These are phyloP conservation scores for Psittacara wagleri DNA, from an alignment of 2,113 vertebrate genomes.

Conservation along the genomic window DNA sequence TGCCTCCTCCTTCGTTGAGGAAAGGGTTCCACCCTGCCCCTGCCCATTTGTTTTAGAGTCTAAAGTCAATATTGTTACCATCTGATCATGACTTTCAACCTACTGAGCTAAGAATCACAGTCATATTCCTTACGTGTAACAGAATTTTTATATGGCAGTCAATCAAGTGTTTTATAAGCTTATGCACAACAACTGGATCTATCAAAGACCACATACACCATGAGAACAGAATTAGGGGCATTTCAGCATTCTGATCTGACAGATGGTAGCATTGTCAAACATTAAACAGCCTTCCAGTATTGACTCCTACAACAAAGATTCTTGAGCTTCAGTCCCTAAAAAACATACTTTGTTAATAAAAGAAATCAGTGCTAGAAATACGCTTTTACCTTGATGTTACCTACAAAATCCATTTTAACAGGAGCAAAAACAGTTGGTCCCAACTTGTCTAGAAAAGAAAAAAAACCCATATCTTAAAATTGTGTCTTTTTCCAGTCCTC, in stretches of 20 bases:
- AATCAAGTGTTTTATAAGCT: background rate
- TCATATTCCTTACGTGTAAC: background rate
- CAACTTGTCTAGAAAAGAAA: constrained; percentile 86
- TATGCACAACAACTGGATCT: background rate
- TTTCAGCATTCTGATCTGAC: background rate
- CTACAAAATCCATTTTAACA: constrained; percentile 99
- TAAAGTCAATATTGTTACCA: background rate
- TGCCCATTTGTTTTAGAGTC: background rate
- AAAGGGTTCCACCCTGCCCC: fast-evolving
- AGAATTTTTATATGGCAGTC: background rate
- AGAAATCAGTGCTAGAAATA: background rate
- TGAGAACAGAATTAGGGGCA: background rate
- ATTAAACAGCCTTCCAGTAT: background rate
- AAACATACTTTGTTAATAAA: background rate
- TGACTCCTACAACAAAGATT: background rate
- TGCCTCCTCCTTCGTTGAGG: background rate
- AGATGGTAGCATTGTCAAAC: background rate
- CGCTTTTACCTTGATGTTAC: constrained; percentile 92
- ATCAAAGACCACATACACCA: background rate
- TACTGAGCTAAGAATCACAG: background rate
- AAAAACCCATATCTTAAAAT: background rate
- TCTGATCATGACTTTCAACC: background rate
- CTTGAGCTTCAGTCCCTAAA: background rate
- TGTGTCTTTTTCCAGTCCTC: background rate
- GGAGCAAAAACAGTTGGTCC: constrained; percentile 97